These are phyloP conservation scores for Apeltes quadracus DNA, from an alignment of 2,113 vertebrate genomes.

Conservation along the genomic window DNA sequence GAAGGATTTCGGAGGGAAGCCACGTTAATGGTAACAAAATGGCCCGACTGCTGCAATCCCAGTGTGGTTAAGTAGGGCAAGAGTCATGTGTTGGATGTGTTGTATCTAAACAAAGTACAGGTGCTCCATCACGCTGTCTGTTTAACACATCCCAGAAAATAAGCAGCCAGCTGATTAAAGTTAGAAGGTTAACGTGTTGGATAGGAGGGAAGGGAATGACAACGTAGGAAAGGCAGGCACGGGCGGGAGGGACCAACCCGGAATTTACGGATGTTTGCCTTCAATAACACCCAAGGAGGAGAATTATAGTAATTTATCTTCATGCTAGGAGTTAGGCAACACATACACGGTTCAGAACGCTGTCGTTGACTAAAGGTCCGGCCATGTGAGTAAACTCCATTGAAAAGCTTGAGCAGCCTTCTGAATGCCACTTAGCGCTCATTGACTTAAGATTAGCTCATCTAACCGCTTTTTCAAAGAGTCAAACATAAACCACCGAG, in stretches of 20 bases:
- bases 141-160: neutral
- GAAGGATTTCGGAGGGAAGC: neutral
- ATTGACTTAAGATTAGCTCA: neutral
- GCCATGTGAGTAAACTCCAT: neutral
- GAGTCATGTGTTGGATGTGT: neutral
- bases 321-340: neutral
- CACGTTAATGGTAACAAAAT: neutral
- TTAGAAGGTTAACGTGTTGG: neutral
- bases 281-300: neutral
- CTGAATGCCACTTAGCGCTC: neutral
- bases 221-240: neutral
- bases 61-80: neutral
- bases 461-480: neutral
- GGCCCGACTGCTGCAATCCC: neutral
- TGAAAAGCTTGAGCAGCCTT: neutral
- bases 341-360: no score
- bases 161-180: neutral
- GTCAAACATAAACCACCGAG: conserved; percentile 1
- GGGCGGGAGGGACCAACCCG: neutral
- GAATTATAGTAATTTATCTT: neutral
- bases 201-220: neutral
- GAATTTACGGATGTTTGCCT: neutral
- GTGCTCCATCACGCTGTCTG: no score
- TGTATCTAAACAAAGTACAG: neutral
- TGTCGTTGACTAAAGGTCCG: neutral